Evolutionary conservation across 2,888 invertebrate species (phyloP).

Genomic region (Pandemis cinnamomeana): DNA sequence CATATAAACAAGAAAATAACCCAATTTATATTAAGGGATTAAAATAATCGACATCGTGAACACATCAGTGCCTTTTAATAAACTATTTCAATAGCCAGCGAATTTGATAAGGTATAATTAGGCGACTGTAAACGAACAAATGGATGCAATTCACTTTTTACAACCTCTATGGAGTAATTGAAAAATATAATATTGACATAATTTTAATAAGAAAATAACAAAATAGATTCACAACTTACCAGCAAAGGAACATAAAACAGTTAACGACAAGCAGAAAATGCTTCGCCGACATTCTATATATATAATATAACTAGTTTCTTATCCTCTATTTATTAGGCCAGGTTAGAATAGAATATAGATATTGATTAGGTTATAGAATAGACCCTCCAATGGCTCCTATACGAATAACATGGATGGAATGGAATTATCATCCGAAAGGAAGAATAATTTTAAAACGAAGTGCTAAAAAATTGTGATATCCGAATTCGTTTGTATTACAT

Average conservation of each 20-base stretch:
- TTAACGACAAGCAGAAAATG: neutral
- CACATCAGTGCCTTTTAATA: too few relatives aligned
- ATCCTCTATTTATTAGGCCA: neutral
- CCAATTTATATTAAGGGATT: conserved; percentile 15
- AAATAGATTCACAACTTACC: neutral
- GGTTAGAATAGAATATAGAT: too few relatives aligned
- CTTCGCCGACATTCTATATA: neutral
- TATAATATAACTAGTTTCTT: neutral
- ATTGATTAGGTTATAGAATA: too few relatives aligned
- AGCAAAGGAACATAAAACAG: neutral
- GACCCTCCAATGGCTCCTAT: neutral
- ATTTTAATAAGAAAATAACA: neutral
- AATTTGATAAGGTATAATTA: neutral
- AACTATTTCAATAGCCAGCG: too few relatives aligned
- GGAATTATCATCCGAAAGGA: neutral
- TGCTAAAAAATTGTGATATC: neutral
- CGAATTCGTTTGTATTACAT: neutral
- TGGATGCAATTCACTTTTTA: neutral
- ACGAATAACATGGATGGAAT: neutral
- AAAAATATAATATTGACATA: neutral
- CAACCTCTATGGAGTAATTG: neutral
- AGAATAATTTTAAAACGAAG: neutral
- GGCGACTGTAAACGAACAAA: neutral
- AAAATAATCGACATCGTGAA: neutral
- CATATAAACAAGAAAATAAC: conserved; percentile 16